Evolutionary conservation across 2,113 vertebrate genomes (phyloP).

Genomic region (Neodontobutis hainanensis): DNA sequence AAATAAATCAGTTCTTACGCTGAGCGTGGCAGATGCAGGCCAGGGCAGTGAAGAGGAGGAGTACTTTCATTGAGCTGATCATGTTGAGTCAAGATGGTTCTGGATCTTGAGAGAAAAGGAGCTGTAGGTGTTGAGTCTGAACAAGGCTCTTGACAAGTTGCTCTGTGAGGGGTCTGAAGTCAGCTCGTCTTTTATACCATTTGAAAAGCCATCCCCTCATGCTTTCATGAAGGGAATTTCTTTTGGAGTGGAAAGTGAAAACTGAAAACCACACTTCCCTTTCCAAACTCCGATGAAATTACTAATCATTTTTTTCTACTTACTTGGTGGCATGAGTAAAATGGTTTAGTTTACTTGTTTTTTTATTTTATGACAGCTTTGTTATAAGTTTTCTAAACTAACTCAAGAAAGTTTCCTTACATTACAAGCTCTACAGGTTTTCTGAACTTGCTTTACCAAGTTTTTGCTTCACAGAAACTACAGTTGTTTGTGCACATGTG

Average conservation of each 20-base stretch:
- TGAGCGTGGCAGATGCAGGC: constrained; percentile 53
- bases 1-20: constrained; percentile 47
- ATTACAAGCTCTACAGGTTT: too few species aligned
- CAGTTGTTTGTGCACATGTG: too few species aligned
- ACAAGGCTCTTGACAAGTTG: constrained; percentile 17
- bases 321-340: too few species aligned
- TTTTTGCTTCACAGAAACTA: too few species aligned
- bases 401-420: too few species aligned
- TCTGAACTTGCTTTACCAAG: too few species aligned
- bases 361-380: too few species aligned
- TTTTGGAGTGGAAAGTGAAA: constrained; percentile 56
- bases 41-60: constrained; percentile 56
- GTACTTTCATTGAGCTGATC: constrained; percentile 45
- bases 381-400: too few species aligned
- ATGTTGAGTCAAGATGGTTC: constrained; percentile 42
- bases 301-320: background rate
- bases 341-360: too few species aligned
- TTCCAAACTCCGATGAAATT: background rate
- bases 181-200: constrained; percentile 17
- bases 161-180: constrained; percentile 8
- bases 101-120: background rate
- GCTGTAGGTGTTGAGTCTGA: background rate
- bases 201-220: background rate
- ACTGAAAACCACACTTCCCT: background rate
- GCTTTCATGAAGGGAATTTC: constrained; percentile 42